Evolutionary conservation across 2,113 vertebrate genomes (phyloP).

Genomic region (Mormyrus lacerda): DNA sequence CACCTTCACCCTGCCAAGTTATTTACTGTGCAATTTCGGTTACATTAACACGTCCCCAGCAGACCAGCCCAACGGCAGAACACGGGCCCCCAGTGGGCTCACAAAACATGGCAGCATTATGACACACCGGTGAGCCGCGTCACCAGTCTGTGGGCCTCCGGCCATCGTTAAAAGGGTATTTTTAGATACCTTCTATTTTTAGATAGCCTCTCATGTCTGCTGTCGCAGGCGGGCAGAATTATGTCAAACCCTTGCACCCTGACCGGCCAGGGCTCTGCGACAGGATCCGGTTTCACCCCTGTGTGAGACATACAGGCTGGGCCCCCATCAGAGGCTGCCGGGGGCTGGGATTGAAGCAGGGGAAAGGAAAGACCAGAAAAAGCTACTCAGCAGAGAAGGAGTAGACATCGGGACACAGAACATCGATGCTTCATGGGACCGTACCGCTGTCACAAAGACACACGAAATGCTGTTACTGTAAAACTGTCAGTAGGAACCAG

Average conservation of each 20-base stretch:
- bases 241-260: neutral
- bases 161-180: neutral
- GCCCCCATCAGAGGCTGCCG: neutral
- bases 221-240: neutral
- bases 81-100: neutral
- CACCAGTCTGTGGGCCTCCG: neutral
- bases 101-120: neutral
- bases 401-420: neutral
- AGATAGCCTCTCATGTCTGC: neutral
- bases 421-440: neutral
- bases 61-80: neutral
- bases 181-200: constrained; percentile 1
- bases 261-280: neutral
- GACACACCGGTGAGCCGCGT: neutral
- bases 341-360: neutral
- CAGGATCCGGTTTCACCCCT: neutral
- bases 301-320: neutral
- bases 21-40: neutral
- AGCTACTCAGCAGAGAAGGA: neutral
- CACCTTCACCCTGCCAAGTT: neutral
- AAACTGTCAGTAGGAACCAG: neutral
- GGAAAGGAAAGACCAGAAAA: constrained; percentile 10
- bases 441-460: neutral
- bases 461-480: neutral
- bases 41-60: neutral